Evolutionary conservation across 2,888 invertebrate genomes (phyloP).

Genomic region (Baccha elongata): DNA sequence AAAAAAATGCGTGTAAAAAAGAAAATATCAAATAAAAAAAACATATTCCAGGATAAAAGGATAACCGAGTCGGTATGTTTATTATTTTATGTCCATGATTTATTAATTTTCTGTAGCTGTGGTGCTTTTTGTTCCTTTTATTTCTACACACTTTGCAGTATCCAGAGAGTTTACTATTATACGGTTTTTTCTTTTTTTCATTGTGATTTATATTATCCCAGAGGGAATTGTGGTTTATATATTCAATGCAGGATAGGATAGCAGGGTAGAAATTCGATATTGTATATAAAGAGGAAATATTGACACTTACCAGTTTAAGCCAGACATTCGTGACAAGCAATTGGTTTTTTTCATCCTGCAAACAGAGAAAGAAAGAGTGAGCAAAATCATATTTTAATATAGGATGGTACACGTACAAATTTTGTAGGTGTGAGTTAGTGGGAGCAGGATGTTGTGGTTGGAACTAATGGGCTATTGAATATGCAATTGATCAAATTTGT

Average conservation of each 20-base stretch:
- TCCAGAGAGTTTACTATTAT: slow-evolving; percentile 30
- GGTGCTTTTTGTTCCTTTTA: background rate
- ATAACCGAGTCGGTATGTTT: slow-evolving; percentile 69
- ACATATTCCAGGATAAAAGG: slow-evolving; percentile 57
- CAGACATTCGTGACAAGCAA: slow-evolving; percentile 98
- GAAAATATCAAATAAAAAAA: slow-evolving; percentile 46
- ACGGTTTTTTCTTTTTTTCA: slow-evolving; percentile 27
- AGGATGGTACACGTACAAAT: background rate
- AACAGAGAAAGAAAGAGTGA: slow-evolving; percentile 78
- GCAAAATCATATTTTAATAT: slow-evolving; percentile 54
- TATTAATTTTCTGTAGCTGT: slow-evolving; percentile 64
- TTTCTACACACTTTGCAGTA: slow-evolving; percentile 6
- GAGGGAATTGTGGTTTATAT: slow-evolving; percentile 37
- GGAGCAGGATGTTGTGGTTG: background rate
- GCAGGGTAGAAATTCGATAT: background rate
- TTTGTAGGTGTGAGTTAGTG: background rate
- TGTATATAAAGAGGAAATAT: slow-evolving; percentile 2
- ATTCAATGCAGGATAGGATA: background rate
- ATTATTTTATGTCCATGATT: slow-evolving; percentile 72
- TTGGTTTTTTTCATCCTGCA: slow-evolving; percentile 95
- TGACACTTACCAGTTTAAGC: slow-evolving; percentile 85
- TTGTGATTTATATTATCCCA: slow-evolving; percentile 12
- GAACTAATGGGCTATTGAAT: slow-evolving; percentile 12
- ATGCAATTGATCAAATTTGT: slow-evolving; percentile 13
- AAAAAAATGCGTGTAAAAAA: slow-evolving; percentile 26